phyloP scores from a whole-genome alignment of 2,113 vertebrate genomes.

The Piliocolobus tephrosceles region DNA sequence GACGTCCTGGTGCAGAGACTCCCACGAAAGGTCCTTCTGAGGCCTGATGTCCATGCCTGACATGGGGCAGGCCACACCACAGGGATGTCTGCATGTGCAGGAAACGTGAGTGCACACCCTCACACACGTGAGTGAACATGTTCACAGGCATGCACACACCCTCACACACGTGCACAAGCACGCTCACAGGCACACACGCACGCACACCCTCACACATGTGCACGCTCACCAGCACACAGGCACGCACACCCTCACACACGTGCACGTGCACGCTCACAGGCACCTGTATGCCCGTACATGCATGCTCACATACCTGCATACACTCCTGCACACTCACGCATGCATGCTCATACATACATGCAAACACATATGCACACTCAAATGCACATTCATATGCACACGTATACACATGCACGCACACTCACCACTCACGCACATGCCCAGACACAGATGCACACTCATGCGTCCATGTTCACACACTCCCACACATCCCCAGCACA shows the following conservation, averaged over 20 bases:
- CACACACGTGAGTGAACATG: background rate
- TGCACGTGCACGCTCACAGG: too few species aligned
- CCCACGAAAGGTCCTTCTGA: background rate
- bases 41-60: rapidly evolving
- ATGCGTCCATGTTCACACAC: background rate
- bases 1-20: background rate
- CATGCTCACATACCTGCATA: background rate
- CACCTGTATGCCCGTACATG: background rate
- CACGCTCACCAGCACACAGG: background rate
- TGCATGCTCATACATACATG: too few species aligned
- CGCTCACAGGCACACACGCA: rapidly evolving
- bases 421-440: too few species aligned
- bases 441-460: too few species aligned
- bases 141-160: rapidly evolving
- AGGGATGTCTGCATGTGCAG: too few species aligned
- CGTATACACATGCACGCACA: background rate
- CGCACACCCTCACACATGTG: rapidly evolving
- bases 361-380: too few species aligned
- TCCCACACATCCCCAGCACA: too few species aligned
- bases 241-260: background rate
- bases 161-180: background rate
- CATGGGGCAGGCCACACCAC: rapidly evolving
- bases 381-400: background rate
- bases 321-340: too few species aligned
- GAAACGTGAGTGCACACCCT: background rate